Conservation (phyloP, 2,888 invertebrate species). For the Halictus ligatus region DNA sequence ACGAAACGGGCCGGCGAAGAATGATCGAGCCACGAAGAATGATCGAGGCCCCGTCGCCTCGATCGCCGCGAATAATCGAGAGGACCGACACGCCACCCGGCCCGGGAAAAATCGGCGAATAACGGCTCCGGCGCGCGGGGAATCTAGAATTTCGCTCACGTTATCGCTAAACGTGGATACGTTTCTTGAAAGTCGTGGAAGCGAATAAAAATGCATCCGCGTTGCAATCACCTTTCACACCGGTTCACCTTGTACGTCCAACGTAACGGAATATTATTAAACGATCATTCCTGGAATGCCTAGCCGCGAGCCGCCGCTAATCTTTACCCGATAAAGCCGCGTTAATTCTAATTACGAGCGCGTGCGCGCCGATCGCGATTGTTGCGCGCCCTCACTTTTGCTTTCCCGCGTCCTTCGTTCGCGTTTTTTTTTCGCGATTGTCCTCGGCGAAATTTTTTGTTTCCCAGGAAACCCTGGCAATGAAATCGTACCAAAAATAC, state of each 20-base stretch:
- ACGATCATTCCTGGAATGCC: slow-evolving; percentile 69
- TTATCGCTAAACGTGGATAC: slow-evolving; percentile 61
- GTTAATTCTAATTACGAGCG: slow-evolving; percentile 54
- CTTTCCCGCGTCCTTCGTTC: slow-evolving; percentile 47
- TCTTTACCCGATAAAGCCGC: slow-evolving; percentile 55
- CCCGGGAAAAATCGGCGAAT: slow-evolving; percentile 11
- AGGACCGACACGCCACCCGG: background rate
- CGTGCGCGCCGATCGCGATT: slow-evolving; percentile 17
- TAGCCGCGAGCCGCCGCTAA: slow-evolving; percentile 48
- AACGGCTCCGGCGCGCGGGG: slow-evolving; percentile 15
- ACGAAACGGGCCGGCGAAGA: background rate
- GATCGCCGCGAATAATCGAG: background rate
- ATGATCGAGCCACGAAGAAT: background rate
- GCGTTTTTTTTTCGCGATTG: background rate
- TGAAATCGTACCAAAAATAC: too few species aligned
- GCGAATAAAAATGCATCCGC: slow-evolving; percentile 69
- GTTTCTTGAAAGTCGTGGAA: slow-evolving; percentile 62
- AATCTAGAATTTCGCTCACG: slow-evolving; percentile 61
- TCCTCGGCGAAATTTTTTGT: background rate
- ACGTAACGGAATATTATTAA: slow-evolving; percentile 72
- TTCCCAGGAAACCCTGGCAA: background rate
- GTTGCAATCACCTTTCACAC: slow-evolving; percentile 75
- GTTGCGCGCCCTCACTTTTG: slow-evolving; percentile 58
- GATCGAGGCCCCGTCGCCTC: background rate
- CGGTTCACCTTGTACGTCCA: slow-evolving; percentile 73